These are phyloP conservation scores for Therioaphis trifolii DNA, from an alignment of 2,888 invertebrate species.

Conservation along the genomic window DNA sequence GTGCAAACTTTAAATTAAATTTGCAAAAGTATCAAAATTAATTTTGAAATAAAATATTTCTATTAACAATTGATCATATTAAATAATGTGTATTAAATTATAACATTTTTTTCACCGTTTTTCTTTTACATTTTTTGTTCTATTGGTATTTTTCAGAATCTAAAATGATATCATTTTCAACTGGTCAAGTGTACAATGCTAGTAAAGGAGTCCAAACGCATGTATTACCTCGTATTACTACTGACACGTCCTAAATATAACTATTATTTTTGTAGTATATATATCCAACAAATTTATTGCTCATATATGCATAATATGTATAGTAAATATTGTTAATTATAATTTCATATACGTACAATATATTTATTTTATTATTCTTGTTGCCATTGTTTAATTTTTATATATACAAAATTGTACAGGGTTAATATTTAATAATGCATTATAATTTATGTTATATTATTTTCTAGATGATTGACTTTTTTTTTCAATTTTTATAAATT, in stretches of 20 bases:
- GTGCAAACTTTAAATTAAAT: too few species aligned
- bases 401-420: slow-evolving; percentile 50
- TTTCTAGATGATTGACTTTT: slow-evolving; percentile 3
- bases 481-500: background rate
- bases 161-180: slow-evolving; percentile 80
- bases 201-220: slow-evolving; percentile 93
- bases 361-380: slow-evolving; percentile 56
- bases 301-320: slow-evolving; percentile 16
- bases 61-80: background rate
- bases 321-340: slow-evolving; percentile 22
- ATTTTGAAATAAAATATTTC: background rate
- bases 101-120: background rate
- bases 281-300: slow-evolving; percentile 27
- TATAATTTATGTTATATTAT: slow-evolving; percentile 34
- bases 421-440: slow-evolving; percentile 51
- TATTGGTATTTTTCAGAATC: slow-evolving; percentile 41
- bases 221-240: slow-evolving; percentile 73
- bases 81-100: background rate
- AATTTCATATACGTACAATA: slow-evolving; percentile 27
- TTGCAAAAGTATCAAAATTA: too few species aligned
- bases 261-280: slow-evolving; percentile 46
- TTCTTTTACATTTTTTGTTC: background rate
- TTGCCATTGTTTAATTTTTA: slow-evolving; percentile 58
- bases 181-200: slow-evolving; percentile 92
- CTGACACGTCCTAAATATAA: slow-evolving; percentile 32